Conservation (phyloP, 2,113 vertebrate species). For the Psophia crepitans region DNA sequence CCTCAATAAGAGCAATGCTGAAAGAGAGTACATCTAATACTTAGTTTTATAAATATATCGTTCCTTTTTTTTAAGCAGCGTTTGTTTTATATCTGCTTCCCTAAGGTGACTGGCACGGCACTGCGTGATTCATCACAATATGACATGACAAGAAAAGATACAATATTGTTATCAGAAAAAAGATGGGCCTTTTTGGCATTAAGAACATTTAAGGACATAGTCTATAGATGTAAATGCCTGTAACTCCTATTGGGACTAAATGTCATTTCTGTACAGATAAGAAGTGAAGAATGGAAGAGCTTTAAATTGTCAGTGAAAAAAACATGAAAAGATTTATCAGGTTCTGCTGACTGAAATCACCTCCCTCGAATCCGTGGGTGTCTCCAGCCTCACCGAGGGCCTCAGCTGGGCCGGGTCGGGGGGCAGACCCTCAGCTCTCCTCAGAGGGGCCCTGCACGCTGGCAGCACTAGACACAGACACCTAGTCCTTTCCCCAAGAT, state of each 20-base stretch:
- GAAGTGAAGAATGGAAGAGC: not conserved
- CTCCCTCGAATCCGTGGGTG: not conserved
- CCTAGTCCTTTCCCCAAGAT: not conserved
- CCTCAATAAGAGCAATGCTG: not conserved
- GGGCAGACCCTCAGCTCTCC: not conserved
- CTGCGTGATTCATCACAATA: not conserved
- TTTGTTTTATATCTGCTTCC: not conserved
- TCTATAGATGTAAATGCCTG: not conserved
- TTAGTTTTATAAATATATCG: not conserved
- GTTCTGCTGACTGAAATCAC: not conserved
- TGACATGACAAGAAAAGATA: not conserved
- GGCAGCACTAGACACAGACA: fast-evolving
- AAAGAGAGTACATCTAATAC: not conserved
- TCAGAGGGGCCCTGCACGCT: not conserved
- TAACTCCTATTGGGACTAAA: not conserved
- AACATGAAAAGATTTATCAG: not conserved
- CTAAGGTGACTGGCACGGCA: not conserved
- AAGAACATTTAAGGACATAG: not conserved
- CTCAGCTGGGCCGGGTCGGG: not conserved
- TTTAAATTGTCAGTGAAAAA: not conserved
- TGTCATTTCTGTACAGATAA: not conserved
- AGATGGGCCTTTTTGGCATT: not conserved
- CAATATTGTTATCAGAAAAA: not conserved
- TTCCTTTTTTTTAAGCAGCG: not conserved
- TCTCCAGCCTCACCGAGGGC: not conserved